These are phyloP conservation scores for Harpalus rufipes DNA, from an alignment of 2,888 invertebrate genomes.

Conservation along the genomic window DNA sequence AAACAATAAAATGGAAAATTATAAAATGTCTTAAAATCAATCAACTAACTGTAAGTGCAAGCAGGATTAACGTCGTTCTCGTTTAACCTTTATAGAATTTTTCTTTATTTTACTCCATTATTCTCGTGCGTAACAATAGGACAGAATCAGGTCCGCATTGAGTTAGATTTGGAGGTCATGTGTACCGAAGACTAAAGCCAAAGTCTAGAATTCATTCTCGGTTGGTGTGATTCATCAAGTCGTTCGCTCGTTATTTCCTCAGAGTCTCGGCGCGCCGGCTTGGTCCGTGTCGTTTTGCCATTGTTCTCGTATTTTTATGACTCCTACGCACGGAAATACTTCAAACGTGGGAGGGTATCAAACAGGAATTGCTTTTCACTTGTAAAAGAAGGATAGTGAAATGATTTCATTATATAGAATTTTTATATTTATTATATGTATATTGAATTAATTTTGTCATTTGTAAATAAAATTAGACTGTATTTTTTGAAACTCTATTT, in stretches of 20 bases:
- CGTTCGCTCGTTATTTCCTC: conserved; percentile 27
- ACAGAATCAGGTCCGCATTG: conserved; percentile 15
- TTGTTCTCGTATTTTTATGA: conserved; percentile 46
- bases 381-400: not conserved
- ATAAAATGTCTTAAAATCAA: not conserved
- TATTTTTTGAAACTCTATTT: too few species aligned
- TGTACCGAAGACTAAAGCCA: not conserved
- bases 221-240: conserved; percentile 33
- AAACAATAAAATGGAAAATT: not conserved
- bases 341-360: not conserved
- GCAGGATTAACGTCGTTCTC: not conserved
- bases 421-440: not conserved
- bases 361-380: conserved; percentile 5
- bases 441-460: not conserved
- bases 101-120: conserved; percentile 33
- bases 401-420: not conserved
- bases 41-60: not conserved
- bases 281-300: not conserved
- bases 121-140: conserved; percentile 33
- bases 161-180: conserved; percentile 35
- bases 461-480: too few species aligned
- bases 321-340: conserved; percentile 49
- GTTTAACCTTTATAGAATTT: not conserved
- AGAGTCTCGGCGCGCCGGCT: not conserved
- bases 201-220: conserved; percentile 33